phyloP scores from a whole-genome alignment of 2,797 vertebrate species.

The Podarcis siculus region DNA sequence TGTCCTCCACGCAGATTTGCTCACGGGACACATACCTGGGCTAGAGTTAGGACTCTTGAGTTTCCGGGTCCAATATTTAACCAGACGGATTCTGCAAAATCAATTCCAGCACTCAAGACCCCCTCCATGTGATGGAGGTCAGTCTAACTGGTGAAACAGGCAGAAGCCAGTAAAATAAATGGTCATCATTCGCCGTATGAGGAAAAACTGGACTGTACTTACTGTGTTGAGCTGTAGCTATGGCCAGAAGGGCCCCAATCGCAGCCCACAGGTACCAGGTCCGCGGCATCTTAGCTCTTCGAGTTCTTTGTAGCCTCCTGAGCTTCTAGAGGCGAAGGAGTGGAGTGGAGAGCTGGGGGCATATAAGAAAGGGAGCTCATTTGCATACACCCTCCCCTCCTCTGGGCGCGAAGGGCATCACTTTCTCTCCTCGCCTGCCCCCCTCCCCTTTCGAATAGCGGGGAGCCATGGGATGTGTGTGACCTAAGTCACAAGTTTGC shows the following conservation, averaged over 20 bases:
- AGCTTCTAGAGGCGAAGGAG: slow-evolving; percentile 18
- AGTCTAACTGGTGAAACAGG: background rate
- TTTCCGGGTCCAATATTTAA: background rate
- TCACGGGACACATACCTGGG: too few species aligned
- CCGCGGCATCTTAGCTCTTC: slow-evolving; percentile 33
- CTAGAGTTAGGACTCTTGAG: background rate
- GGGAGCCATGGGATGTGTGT: slow-evolving; percentile 10
- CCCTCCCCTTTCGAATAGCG: slow-evolving; percentile 24
- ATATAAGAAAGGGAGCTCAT: slow-evolving; percentile 71
- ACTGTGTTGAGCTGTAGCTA: slow-evolving; percentile 59
- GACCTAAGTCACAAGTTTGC: slow-evolving; percentile 37
- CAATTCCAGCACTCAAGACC: background rate
- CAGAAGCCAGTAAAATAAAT: background rate
- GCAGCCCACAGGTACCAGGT: slow-evolving; percentile 20
- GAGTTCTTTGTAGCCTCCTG: slow-evolving; percentile 12
- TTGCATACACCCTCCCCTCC: slow-evolving; percentile 83
- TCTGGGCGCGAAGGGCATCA: background rate
- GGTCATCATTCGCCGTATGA: background rate
- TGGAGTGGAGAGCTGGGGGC: background rate
- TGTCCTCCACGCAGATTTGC: background rate
- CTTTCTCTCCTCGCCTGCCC: background rate
- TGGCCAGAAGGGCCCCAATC: slow-evolving; percentile 58
- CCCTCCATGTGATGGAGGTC: background rate
- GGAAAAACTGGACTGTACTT: slow-evolving; percentile 45
- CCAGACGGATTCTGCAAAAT: background rate